Evolutionary conservation across 2,888 invertebrate species (phyloP).

Genomic region (Strigamia transsilvanica): DNA sequence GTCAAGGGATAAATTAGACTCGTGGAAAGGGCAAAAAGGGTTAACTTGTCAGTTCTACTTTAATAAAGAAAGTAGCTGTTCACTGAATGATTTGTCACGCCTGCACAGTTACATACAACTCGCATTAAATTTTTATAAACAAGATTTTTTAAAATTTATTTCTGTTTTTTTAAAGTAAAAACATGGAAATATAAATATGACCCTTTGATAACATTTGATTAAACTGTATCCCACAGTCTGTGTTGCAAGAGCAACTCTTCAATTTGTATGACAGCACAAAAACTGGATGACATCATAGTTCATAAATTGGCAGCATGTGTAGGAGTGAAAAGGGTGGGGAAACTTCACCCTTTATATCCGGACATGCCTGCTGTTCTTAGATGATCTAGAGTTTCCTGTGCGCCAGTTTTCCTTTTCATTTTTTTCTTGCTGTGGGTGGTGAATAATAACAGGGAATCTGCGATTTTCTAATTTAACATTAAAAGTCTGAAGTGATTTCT

Average conservation of each 20-base stretch:
- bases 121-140: not conserved
- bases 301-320: conserved; percentile 43
- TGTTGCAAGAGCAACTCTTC: not conserved
- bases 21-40: not conserved
- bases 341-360: conserved; percentile 36
- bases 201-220: not conserved
- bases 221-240: not conserved
- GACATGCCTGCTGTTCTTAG: conserved; percentile 36
- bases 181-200: not conserved
- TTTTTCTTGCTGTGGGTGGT: not conserved
- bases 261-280: not conserved
- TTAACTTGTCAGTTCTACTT: not conserved
- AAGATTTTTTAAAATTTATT: not conserved
- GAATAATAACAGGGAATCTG: too few relatives aligned
- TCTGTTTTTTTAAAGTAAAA: not conserved
- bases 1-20: conserved; percentile 2
- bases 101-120: not conserved
- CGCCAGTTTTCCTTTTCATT: not conserved
- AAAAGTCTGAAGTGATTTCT: not conserved
- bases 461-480: not conserved
- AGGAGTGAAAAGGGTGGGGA: conserved; percentile 33
- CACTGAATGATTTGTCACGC: not conserved
- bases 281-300: conserved; percentile 14
- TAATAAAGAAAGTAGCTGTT: conserved; percentile 8
- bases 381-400: conserved; percentile 27